These are phyloP conservation scores for Chamaea fasciata DNA, from an alignment of 2,113 vertebrate species.

Conservation along the genomic window DNA sequence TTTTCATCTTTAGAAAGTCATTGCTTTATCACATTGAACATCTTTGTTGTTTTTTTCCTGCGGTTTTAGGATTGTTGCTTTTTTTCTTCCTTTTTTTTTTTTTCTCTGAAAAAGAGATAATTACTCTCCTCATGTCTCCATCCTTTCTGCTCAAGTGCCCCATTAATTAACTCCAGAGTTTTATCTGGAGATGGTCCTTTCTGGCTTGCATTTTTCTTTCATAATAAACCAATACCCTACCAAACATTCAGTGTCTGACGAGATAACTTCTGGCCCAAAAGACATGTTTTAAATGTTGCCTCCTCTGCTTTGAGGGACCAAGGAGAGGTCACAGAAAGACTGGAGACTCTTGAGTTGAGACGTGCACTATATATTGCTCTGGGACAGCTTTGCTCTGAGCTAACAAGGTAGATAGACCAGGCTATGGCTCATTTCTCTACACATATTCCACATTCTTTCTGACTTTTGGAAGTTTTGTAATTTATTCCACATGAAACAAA, in stretches of 20 bases:
- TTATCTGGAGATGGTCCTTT: not conserved
- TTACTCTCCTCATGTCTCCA: not conserved
- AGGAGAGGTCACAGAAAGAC: not conserved
- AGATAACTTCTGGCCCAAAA: not conserved
- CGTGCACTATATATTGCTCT: not conserved
- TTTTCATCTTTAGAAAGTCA: not conserved
- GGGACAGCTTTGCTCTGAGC: not conserved
- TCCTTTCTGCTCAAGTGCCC: not conserved
- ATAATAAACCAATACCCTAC: not conserved
- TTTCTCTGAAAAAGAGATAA: not conserved
- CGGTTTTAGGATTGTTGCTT: not conserved
- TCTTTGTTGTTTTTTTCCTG: not conserved
- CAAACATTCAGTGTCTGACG: not conserved
- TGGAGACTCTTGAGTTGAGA: not conserved
- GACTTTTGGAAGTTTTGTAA: not conserved
- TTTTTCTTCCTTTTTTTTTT: not conserved
- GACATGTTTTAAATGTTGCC: not conserved
- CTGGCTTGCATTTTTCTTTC: not conserved
- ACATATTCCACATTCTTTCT: not conserved
- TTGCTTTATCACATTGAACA: not conserved
- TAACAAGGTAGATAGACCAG: not conserved
- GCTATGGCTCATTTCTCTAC: not conserved
- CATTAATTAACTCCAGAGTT: not conserved
- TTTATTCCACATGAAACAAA: not conserved
- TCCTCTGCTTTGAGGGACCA: not conserved